Evolutionary conservation across 2,113 vertebrate genomes (phyloP), one percentile per base, ranked within the genome.

Genomic region (Poicephalus gulielmi): DNA sequence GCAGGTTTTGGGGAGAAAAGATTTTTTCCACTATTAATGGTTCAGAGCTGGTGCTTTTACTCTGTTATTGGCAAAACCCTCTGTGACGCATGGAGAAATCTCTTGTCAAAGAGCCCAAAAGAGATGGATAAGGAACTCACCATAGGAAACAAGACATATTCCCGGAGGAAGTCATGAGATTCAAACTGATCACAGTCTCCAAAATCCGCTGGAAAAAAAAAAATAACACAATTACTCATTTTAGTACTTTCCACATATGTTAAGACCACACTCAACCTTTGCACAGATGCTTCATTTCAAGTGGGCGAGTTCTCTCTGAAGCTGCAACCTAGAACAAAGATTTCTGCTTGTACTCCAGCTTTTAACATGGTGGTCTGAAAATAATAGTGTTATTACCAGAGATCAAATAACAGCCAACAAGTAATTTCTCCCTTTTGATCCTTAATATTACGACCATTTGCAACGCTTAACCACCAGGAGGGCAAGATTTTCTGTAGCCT

Each of bases 81-180:
- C 66, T 64, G 75, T 69, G 73, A 96, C 37, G 69, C 63, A 94
- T 7, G 7, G 46, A 90, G 47, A 77, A 94, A 92, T 87, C 96
- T 79, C 19, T 82, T 86, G 75, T 28, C 70, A n/a, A 71, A 76
- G 44, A 93, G 62, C 69, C 79, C 82, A 88, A 86, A 92, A 83
- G 33, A 90, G 23, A 43, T 22, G 63, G 55, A 63, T 79, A 74
- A 77, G 57, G 46, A 88, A 98, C 99, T 99, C 96, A 99, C 99
- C 99, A 99, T 98, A 85, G 99, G 99, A 98, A 99, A 99, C 41
- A 99, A 98, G 88, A 99, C 98, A 84, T 99, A 99, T 73, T 99
- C 99, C 96, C 99, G 98, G 95, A 99, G 99, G 98, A 99, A 99
- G 96, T 99, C 99, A 96, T 99, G 99, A 97, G 99, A 99, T 96